phyloP scores from a whole-genome alignment of 1,140 invertebrate species.

The Pseudomyrmex sp. region DNA sequence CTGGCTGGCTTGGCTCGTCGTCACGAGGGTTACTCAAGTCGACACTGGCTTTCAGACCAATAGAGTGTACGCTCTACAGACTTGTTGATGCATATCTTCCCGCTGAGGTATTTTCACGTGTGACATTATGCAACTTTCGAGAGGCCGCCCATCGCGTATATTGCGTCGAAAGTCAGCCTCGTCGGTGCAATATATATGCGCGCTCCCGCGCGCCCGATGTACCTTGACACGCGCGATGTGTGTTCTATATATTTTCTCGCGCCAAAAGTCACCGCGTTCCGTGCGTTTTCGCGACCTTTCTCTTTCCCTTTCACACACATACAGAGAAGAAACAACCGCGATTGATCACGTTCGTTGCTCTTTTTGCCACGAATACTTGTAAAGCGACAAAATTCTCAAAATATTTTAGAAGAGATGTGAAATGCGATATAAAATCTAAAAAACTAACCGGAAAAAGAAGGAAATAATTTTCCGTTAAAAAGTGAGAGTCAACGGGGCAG shows the following conservation, averaged over 20 bases:
- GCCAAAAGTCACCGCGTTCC: constrained; percentile 7
- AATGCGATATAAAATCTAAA: no score
- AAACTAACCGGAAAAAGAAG: no score
- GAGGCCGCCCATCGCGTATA: background rate
- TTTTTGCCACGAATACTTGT: constrained; percentile 1
- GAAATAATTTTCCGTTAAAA: background rate
- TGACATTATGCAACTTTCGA: constrained; percentile 51
- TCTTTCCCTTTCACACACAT: background rate
- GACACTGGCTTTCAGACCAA: constrained; percentile 66
- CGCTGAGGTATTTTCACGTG: constrained; percentile 53
- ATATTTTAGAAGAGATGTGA: no score
- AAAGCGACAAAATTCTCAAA: background rate
- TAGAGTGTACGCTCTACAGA: constrained; percentile 60
- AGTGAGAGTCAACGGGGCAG: background rate
- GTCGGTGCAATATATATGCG: constrained; percentile 5
- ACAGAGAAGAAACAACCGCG: background rate
- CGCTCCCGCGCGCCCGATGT: background rate
- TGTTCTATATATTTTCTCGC: constrained; percentile 10
- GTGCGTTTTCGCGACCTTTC: background rate
- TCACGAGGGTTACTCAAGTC: constrained; percentile 51
- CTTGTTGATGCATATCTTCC: constrained; percentile 67
- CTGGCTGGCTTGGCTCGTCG: constrained; percentile 34
- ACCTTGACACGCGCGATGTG: background rate
- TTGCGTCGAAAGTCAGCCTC: background rate
- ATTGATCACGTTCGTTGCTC: background rate